Evolutionary conservation across 2,797 vertebrate species (phyloP).

Genomic region (Pelochelys cantorii): DNA sequence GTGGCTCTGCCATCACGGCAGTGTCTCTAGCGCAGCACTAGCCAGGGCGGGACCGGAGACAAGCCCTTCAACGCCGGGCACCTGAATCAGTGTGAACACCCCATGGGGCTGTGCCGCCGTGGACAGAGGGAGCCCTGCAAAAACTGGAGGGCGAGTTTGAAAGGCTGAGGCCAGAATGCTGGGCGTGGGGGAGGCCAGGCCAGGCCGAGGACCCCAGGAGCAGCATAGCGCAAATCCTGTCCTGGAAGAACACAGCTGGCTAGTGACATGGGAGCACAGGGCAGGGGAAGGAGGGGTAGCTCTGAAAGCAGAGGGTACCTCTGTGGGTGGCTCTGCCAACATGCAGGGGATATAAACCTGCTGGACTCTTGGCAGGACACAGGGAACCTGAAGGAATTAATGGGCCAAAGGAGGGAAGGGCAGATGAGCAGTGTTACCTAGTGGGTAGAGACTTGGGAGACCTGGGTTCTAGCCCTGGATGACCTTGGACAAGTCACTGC

Average conservation of each 20-base stretch:
- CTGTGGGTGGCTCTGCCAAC: too few relatives aligned
- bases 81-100: too few relatives aligned
- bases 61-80: not conserved
- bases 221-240: not conserved
- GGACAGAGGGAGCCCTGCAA: not conserved
- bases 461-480: too few relatives aligned
- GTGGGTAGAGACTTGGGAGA: too few relatives aligned
- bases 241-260: not conserved
- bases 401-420: too few relatives aligned
- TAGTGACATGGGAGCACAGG: not conserved
- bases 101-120: too few relatives aligned
- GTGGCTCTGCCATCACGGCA: too few relatives aligned
- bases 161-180: not conserved
- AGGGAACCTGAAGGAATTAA: too few relatives aligned
- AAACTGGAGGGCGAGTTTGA: not conserved
- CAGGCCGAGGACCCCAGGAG: too few relatives aligned
- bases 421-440: too few relatives aligned
- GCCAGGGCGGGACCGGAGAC: not conserved
- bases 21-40: not conserved
- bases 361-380: not conserved
- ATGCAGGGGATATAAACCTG: not conserved
- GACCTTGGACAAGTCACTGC: too few relatives aligned
- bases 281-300: not conserved
- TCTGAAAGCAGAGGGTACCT: not conserved
- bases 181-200: not conserved